A percentile compares a stretch with the other conserved stretches of the same genome.
Evolutionary conservation across 2,888 invertebrate genomes (phyloP).

Genomic region (Netelia inedita): DNA sequence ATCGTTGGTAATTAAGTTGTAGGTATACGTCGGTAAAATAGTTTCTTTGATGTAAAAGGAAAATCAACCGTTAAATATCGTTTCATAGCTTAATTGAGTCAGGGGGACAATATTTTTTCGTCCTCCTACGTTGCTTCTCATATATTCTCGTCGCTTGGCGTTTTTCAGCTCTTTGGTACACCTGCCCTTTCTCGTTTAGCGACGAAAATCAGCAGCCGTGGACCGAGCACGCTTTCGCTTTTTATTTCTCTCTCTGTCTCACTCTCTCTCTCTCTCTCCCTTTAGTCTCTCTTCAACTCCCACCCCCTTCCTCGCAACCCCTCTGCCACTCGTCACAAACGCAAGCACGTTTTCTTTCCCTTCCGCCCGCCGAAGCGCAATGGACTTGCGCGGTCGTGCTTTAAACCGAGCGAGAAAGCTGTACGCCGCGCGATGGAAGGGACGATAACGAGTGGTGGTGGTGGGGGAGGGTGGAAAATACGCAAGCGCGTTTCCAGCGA

Average conservation of each 20-base stretch:
- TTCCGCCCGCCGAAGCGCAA: constrained; percentile 18
- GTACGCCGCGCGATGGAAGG: constrained; percentile 5
- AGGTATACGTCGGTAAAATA: neutral
- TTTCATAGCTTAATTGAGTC: constrained; percentile 16
- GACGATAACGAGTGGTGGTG: neutral
- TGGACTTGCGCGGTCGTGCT: constrained; percentile 53
- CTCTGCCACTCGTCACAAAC: constrained; percentile 25
- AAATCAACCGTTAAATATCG: neutral
- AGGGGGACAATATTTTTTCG: neutral
- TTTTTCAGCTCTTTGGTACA: constrained; percentile 31
- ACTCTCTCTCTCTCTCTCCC: neutral
- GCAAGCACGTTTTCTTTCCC: constrained; percentile 54
- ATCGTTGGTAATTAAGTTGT: neutral
- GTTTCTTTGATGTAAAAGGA: neutral
- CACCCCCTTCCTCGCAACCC: neutral
- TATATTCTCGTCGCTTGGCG: constrained; percentile 28
- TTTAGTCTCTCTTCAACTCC: neutral
- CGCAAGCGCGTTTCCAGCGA: constrained; percentile 53
- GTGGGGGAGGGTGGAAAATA: constrained; percentile 17
- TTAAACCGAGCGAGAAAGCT: constrained; percentile 26
- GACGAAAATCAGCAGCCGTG: constrained; percentile 52
- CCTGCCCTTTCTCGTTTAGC: constrained; percentile 43
- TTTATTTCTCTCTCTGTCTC: constrained; percentile 10
- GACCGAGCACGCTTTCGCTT: constrained; percentile 27
- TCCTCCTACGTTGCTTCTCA: neutral